A percentile compares a stretch with the other conserved stretches of the same genome.
Evolutionary conservation across 2,113 vertebrate genomes (phyloP).

Genomic region (Psammodynastes pulverulentus): DNA sequence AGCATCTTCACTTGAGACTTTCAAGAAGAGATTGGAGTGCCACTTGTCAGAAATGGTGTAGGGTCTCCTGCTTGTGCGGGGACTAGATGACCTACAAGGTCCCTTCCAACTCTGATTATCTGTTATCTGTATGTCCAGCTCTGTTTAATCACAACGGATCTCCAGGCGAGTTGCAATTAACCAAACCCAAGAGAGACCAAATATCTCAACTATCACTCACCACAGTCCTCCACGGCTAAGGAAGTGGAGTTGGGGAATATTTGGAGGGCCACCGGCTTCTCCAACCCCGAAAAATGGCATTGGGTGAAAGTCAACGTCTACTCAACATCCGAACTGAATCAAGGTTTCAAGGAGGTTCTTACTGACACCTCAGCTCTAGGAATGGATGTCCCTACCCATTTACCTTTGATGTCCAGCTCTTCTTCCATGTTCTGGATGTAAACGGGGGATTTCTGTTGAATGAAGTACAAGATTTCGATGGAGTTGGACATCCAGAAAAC

Average conservation of each 20-base stretch:
- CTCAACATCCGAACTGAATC: no score
- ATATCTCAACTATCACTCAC: no score
- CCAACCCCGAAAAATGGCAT: background rate
- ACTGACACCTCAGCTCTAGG: background rate
- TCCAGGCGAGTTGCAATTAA: background rate
- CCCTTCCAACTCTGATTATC: no score
- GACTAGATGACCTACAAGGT: no score
- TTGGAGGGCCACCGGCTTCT: background rate
- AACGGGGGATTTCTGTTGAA: constrained; percentile 87
- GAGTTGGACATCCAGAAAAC: constrained; percentile 98
- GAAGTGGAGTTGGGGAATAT: background rate
- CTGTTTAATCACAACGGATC: background rate
- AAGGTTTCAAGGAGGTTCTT: no score
- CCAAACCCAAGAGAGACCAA: background rate
- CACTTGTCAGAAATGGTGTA: no score
- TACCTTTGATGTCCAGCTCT: constrained; percentile 79
- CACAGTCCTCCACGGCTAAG: no score
- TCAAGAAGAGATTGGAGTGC: no score
- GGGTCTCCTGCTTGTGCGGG: no score
- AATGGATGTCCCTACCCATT: background rate
- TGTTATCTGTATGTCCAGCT: no score
- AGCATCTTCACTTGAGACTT: no score
- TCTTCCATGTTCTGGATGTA: constrained; percentile 91
- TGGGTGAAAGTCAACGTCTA: background rate
- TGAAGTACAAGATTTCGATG: constrained; percentile 92